Evolutionary conservation across 2,797 vertebrate genomes (phyloP).

Genomic region (Merluccius polli): DNA sequence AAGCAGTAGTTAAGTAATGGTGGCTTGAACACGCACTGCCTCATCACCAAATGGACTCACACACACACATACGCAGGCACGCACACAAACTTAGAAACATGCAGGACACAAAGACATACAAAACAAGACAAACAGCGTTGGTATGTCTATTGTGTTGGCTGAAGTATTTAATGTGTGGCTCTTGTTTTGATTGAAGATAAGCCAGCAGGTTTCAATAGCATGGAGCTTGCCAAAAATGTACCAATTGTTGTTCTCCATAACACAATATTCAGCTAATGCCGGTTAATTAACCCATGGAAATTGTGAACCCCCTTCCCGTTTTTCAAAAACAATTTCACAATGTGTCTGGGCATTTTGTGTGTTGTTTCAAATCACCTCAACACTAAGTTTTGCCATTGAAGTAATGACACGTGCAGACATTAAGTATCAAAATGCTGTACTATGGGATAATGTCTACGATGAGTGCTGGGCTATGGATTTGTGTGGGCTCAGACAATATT

Average conservation of each 20-base stretch:
- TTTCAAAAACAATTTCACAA: not conserved
- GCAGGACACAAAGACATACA: conserved; percentile 6
- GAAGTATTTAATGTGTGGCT: conserved; percentile 36
- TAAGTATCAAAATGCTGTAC: conserved; percentile 36
- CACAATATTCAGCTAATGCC: conserved; percentile 38
- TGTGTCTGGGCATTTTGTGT: not conserved
- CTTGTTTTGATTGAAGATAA: conserved; percentile 56
- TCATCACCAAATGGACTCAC: conserved; percentile 26
- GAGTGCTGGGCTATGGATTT: not conserved
- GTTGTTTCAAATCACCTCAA: not conserved
- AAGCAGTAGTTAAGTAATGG: conserved; percentile 45
- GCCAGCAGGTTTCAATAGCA: conserved; percentile 51
- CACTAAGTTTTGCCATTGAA: conserved; percentile 5
- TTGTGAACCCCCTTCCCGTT: conserved; percentile 15
- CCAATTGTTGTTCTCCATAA: conserved; percentile 45
- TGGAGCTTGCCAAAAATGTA: conserved; percentile 44
- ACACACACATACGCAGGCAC: conserved; percentile 6
- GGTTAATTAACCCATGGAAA: conserved; percentile 36
- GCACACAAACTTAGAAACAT: not conserved
- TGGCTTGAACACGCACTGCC: conserved; percentile 25
- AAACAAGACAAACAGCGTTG: conserved; percentile 16
- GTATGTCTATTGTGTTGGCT: conserved; percentile 51
- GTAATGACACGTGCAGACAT: not conserved
- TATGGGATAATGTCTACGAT: not conserved
- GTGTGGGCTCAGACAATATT: not conserved